Evolutionary conservation across 1,140 invertebrate genomes (phyloP).

Genomic region (Lordiphosa clarofinis): DNA sequence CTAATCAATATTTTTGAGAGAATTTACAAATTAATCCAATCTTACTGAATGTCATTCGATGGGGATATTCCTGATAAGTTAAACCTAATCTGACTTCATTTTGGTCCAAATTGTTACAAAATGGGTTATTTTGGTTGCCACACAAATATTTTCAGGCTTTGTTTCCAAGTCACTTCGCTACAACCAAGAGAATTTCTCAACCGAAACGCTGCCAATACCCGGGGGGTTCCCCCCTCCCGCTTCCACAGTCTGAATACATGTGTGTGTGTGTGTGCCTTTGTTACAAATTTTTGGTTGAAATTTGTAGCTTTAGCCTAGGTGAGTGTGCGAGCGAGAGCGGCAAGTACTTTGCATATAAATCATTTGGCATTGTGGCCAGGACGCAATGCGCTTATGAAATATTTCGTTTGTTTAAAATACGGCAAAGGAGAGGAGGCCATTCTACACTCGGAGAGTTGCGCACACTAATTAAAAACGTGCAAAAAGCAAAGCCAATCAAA

Average conservation of each 20-base stretch:
- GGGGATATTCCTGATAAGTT: no score
- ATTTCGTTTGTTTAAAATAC: constrained; percentile 66
- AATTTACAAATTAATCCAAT: no score
- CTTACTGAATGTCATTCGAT: no score
- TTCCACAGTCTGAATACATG: constrained; percentile 29
- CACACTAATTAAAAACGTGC: constrained; percentile 72
- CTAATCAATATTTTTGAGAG: no score
- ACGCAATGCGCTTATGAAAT: constrained; percentile 74
- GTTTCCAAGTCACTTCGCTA: no score
- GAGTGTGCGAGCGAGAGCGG: constrained; percentile 12
- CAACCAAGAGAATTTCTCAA: neutral
- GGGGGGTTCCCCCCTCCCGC: neutral
- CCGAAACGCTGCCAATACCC: constrained; percentile 2
- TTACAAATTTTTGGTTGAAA: no score
- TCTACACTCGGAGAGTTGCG: constrained; percentile 7
- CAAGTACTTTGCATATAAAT: constrained; percentile 69
- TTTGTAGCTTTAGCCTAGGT: constrained; percentile 28
- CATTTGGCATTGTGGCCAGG: constrained; percentile 63
- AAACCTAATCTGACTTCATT: no score
- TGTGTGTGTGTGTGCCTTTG: constrained; percentile 32
- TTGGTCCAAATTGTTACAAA: no score
- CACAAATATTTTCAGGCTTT: no score
- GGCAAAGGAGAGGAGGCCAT: constrained; percentile 34
- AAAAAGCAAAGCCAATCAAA: constrained; percentile 75
- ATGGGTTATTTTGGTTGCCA: no score